Evolutionary conservation across 2,797 vertebrate genomes (phyloP), one percentile per base, ranked within the genome.

Genomic region (Lutra lutra): DNA sequence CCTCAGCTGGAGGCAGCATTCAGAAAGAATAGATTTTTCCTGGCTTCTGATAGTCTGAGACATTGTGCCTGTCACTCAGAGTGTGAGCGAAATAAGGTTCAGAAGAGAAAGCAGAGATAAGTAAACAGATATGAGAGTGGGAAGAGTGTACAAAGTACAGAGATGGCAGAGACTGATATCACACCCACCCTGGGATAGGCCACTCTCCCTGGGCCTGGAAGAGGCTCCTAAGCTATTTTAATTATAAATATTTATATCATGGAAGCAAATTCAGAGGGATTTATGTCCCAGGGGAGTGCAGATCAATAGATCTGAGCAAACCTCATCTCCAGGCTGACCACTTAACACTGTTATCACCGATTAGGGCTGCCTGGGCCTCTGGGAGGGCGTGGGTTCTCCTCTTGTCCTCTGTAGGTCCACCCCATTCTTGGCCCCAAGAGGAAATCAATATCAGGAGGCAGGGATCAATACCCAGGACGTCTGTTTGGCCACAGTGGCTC

Each of bases 301-400:
- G 98, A 98, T 97, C 98, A 98, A 96, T 96, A 97, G 91, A 60
- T 93, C 92, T 90, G 92, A 98, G 85, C 85, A 87, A 98, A 95
- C 97, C 95, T 97, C 18, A 9, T 98, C 96, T 98, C 96, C 95
- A 86, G 97, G 89, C 96, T 97, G 90, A 84, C 86, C n/a, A 84
- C 97, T 96, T 25, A 25, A 94, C 98, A 94, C 97, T n/a, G 88
- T 87, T 96, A 96, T 93, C 90, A 66, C 94, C 46, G 77, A 97
- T 95, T 66, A 94, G 92, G 98, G 97, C 72, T 96, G 93, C 4
- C 9, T 56, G 95, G 97, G 94, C 97, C 97, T 86, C 90, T 77
- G 94, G 94, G 96, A 96, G 93, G 84, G 46, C 35, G 14, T 87
- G 60, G 10, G 88, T 89, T 95, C 87, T 95, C 91, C 92, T 97